A percentile compares a stretch with the other conserved stretches of the same genome.
These are phyloP conservation scores for Triplophysa rosa DNA, from an alignment of 2,113 vertebrate genomes.

Conservation along the genomic window DNA sequence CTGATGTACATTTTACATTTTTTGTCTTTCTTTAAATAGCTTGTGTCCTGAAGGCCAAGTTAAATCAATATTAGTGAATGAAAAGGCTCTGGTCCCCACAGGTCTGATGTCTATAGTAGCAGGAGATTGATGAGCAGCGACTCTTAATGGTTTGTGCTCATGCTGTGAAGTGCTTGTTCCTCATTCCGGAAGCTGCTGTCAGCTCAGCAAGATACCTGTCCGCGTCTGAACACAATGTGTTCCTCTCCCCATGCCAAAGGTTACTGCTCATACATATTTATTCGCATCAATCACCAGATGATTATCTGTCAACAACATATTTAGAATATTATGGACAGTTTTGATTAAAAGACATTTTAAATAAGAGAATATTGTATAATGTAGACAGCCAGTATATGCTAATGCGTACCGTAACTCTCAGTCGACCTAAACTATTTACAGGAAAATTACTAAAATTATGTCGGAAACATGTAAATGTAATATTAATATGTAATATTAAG, in stretches of 20 bases:
- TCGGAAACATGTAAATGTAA: no score
- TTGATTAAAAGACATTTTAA: neutral
- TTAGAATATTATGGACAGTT: neutral
- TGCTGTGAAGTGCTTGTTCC: conserved; percentile 61
- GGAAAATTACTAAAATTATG: no score
- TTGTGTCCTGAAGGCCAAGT: neutral
- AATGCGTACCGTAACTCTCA: no score
- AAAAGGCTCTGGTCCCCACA: conserved; percentile 40
- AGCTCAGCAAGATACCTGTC: conserved; percentile 40
- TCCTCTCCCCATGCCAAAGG: conserved; percentile 26
- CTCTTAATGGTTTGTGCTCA: conserved; percentile 50
- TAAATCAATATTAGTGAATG: conserved; percentile 52
- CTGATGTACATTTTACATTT: neutral
- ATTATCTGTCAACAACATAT: neutral
- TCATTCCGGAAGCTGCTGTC: conserved; percentile 34
- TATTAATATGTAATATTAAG: no score
- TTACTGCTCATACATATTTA: conserved; percentile 32
- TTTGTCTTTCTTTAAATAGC: neutral
- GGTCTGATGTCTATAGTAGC: conserved; percentile 33
- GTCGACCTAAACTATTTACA: no score
- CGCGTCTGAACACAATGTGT: conserved; percentile 29
- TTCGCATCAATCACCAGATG: conserved; percentile 7
- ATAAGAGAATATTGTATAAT: neutral
- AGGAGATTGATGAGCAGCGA: conserved; percentile 56
- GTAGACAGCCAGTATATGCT: neutral